These are phyloP conservation scores for Palythoa caribaeorum DNA, from an alignment of 92 coral and sea anemone species.

Conservation along the genomic window DNA sequence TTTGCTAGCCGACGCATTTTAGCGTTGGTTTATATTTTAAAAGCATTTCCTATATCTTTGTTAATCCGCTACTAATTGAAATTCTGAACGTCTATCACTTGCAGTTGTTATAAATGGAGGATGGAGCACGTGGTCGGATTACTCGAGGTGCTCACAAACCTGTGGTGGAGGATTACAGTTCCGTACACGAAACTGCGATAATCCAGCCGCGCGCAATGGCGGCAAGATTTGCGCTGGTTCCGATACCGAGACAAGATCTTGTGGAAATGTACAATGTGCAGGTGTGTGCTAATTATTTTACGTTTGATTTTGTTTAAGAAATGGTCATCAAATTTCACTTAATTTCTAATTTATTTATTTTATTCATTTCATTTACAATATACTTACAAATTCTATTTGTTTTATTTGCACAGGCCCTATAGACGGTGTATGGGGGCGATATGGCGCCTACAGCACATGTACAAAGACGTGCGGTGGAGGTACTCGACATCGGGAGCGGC, in stretches of 20 bases:
- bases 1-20: too few relatives aligned
- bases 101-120: neutral
- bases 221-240: neutral
- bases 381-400: neutral
- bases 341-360: too few relatives aligned
- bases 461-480: conserved; percentile 16
- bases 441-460: neutral
- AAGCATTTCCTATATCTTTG: too few relatives aligned
- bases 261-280: neutral
- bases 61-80: too few relatives aligned
- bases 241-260: neutral
- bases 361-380: too few relatives aligned
- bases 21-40: too few relatives aligned
- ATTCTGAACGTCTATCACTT: neutral
- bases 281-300: neutral
- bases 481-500: neutral
- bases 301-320: neutral
- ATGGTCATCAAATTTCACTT: neutral
- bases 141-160: neutral
- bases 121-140: neutral
- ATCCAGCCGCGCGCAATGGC: neutral
- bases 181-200: neutral
- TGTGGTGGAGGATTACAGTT: neutral
- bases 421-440: neutral
- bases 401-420: neutral